Evolutionary conservation across 2,888 invertebrate genomes (phyloP), one percentile per base, ranked within the genome.

Genomic region (Andrena praecox): DNA sequence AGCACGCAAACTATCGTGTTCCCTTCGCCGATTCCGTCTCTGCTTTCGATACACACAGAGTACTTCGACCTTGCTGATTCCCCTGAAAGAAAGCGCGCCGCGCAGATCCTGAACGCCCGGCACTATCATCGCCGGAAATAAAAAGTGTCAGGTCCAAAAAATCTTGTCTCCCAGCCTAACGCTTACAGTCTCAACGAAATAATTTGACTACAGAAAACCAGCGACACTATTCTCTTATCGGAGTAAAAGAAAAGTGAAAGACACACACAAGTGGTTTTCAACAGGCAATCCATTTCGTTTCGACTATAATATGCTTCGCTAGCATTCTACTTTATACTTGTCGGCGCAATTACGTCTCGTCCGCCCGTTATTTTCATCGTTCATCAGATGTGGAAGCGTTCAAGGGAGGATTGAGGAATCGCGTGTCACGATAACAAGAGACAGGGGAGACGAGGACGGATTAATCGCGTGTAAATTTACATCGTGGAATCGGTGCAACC

Each of bases 1-100:
- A 89, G 90, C 90, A 89, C 89, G 90, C 86, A 85, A 75, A 72
- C 77, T 80, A 67, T 77, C 70, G 70, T 77, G 52, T 77, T 80
- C 50, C 16, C 20, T n/a, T 31, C 20, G 20, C 8, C 56, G 29
- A 12, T 35, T 54, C 68, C 68, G 24, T 79, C 74, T 80, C 31
- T 80, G 52, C 74, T 74, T 80, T 78, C 78, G 64, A 48, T 27
- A 29, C 60, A n/a, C 62, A 33, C 59, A 29, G 20, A 20, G 35
- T 31, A 20, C 62, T 56, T 50, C 12, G 48, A 50, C 12, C 56
- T 29, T 56, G 70, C 60, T 74, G 42, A 66, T 67, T 29, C 68
- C 27, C 2, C 33, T 7, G 3, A 10, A 42, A 70, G 31, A 68
- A 76, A 27, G 70, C 73, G 31, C 27, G 16, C 56, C 67, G 66